Evolutionary conservation across 1,140 invertebrate genomes (phyloP), one percentile per base, ranked within the genome.

Genomic region (Pseudomyrmex flavicornis): DNA sequence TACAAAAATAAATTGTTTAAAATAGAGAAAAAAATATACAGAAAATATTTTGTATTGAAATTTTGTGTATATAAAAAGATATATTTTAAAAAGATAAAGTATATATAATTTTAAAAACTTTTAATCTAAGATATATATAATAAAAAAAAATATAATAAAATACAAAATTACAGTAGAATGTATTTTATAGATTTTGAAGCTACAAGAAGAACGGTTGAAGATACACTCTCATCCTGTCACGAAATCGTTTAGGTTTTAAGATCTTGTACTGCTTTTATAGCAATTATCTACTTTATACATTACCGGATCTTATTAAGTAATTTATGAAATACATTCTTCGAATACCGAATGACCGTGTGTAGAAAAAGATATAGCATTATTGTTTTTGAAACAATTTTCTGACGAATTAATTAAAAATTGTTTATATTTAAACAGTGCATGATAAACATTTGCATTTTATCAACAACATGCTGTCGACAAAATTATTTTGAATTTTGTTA

Each of bases 171-270:
- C 35, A 7, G 35, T 35, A 52, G 12, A 13, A 52, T 52, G 3
- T 52, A 52, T 12, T 52, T 52, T 52, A 10, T 15, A 69, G 17
- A 54, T 70, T 69, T 9, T 2, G 13, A 52, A 52, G 50, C 5
- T 35, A 22, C 0, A 5, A 68, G 50, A 26, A 9, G 15, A 89
- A 72, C 48, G 65, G 22, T 74, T 44, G 17, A 61, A 58, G 77
- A 68, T 83, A 59, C 88, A 89, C 69, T 20, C 50, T 26, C 35
- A 35, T 35, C 35, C 61, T 20, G 50, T 56, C 54, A 63, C 69
- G 54, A 73, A 89, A 61, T 13, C 13, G 85, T 59, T 50, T 26
- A 73, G 15, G 62, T 84, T 70, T 68, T 48, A 48, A 74, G 35
- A 48, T 44, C 61, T 74, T 35, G 52, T 46, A 61, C 17, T 9